A percentile compares a stretch with the other conserved stretches of the same genome.
These are phyloP conservation scores for Ophioderma brevispina DNA, from an alignment of 35 echinoderm and acorn worm genomes.

Conservation along the genomic window DNA sequence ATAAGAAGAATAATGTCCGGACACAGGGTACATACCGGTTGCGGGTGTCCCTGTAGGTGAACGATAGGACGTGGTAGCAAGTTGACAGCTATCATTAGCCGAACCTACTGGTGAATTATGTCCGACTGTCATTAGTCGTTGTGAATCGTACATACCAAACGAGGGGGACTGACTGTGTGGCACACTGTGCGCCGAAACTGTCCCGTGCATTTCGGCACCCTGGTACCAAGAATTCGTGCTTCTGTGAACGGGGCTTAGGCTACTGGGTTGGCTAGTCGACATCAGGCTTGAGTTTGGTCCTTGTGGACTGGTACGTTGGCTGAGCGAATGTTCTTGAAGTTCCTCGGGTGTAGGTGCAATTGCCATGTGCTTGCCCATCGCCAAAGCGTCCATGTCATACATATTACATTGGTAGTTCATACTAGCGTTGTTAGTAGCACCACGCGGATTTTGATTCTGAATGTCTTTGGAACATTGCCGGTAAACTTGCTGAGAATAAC, in stretches of 20 bases:
- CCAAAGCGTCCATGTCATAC: conserved; percentile 59
- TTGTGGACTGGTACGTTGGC: conserved; percentile 89
- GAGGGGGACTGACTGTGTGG: conserved; percentile 33
- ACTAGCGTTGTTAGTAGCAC: conserved; percentile 55
- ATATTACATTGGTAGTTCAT: conserved; percentile 76
- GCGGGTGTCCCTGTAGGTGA: conserved; percentile 53
- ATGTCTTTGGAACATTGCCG: conserved; percentile 41
- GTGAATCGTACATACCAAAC: conserved; percentile 84
- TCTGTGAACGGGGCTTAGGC: conserved; percentile 66
- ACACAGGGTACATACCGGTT: conserved; percentile 63
- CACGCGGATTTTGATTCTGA: conserved; percentile 45
- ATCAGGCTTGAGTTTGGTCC: conserved; percentile 64
- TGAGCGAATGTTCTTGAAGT: conserved; percentile 71
- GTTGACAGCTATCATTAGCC: conserved; percentile 77
- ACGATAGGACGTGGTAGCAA: conserved; percentile 64
- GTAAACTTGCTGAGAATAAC: conserved; percentile 59
- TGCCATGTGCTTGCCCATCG: conserved; percentile 91
- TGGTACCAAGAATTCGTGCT: conserved; percentile 54
- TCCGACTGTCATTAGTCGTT: conserved; percentile 31
- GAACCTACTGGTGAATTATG: conserved; percentile 64
- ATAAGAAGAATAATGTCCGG: conserved; percentile 82
- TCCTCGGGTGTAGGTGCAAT: conserved; percentile 97
- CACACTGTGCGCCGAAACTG: conserved; percentile 8
- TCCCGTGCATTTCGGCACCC: conserved; percentile 28
- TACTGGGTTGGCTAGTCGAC: conserved; percentile 45